Evolutionary conservation across 2,797 vertebrate genomes (phyloP).

Genomic region (Trachops cirrhosus): DNA sequence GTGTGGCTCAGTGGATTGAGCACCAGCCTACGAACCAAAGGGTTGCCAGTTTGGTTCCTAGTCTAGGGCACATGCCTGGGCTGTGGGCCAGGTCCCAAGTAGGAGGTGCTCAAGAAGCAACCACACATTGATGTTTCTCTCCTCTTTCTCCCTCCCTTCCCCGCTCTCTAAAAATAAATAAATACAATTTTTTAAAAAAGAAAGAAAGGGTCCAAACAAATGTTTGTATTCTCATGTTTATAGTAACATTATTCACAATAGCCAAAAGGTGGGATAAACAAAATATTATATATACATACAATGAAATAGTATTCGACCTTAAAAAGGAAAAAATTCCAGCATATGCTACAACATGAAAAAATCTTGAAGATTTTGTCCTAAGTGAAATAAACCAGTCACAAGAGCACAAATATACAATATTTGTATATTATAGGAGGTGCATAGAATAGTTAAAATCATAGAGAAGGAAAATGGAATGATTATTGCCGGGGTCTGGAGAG

Average conservation of each 20-base stretch:
- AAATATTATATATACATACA: neutral
- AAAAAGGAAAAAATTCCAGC: neutral
- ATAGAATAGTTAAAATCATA: neutral
- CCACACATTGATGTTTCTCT: no score
- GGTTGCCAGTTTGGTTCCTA: no score
- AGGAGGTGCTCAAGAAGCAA: no score
- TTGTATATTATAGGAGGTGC: neutral
- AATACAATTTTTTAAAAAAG: no score
- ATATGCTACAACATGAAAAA: neutral
- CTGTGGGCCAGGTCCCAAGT: no score
- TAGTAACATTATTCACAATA: neutral
- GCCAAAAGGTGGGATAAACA: neutral
- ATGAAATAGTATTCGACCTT: neutral
- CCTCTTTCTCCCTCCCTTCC: no score
- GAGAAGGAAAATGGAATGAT: neutral
- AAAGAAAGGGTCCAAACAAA: neutral
- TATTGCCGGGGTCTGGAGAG: neutral
- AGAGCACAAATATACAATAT: neutral
- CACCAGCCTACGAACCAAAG: no score
- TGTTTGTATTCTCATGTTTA: neutral
- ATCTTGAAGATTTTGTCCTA: neutral
- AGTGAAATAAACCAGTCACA: neutral
- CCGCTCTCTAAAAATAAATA: no score
- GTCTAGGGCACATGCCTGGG: no score
- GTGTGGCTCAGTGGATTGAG: no score